Evolutionary conservation across 2,888 invertebrate genomes (phyloP).

Genomic region (Tipula helvola): DNA sequence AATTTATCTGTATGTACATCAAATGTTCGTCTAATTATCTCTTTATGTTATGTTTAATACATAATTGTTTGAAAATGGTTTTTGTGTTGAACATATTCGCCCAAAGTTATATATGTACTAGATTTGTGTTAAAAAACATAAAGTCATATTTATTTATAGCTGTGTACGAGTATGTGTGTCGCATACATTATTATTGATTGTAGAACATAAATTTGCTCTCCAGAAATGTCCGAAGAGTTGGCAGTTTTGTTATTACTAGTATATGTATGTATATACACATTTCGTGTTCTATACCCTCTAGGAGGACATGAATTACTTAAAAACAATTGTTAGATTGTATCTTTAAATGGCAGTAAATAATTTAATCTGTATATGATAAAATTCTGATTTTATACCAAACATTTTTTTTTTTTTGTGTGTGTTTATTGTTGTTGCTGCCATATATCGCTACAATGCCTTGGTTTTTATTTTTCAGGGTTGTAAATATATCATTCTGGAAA

Average conservation of each 20-base stretch:
- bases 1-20: not conserved
- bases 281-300: not conserved
- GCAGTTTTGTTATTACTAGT: not conserved
- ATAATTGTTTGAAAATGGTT: not conserved
- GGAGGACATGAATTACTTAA: not conserved
- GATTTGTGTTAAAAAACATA: not conserved
- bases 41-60: not conserved
- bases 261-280: not conserved
- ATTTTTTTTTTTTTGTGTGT: not conserved
- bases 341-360: not conserved
- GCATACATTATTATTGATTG: not conserved
- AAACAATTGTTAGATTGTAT: conserved; percentile 4
- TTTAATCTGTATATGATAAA: not conserved
- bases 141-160: not conserved
- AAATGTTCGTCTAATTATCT: not conserved
- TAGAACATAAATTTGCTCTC: not conserved
- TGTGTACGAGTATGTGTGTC: not conserved
- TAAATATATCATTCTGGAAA: not conserved
- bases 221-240: not conserved
- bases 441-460: not conserved
- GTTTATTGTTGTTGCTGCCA: not conserved
- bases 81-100: not conserved
- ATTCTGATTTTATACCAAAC: not conserved
- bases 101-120: not conserved
- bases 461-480: not conserved